Evolutionary conservation across 2,888 invertebrate genomes (phyloP).

Genomic region (Melanostoma scalare): DNA sequence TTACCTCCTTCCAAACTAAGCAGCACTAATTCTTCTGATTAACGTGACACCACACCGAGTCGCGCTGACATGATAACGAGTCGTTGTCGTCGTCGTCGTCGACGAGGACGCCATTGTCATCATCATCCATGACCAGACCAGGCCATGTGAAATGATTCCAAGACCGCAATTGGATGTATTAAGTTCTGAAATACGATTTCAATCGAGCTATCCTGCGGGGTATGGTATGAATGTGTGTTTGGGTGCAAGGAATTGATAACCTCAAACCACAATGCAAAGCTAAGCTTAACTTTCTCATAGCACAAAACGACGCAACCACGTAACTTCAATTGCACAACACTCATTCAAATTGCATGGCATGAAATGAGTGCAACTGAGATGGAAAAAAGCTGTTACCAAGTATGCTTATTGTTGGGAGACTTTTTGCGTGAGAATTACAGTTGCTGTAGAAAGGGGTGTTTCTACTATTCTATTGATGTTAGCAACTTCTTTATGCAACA

Average conservation of each 20-base stretch:
- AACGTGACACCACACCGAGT: conserved; percentile 50
- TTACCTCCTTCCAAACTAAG: conserved; percentile 24
- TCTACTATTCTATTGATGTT: neutral
- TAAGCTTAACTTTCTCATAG: conserved; percentile 53
- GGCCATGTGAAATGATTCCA: conserved; percentile 67
- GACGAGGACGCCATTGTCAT: conserved; percentile 52
- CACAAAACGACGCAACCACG: conserved; percentile 35
- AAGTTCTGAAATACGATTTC: conserved; percentile 71
- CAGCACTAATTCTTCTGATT: conserved; percentile 70
- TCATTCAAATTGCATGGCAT: neutral
- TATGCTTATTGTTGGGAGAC: conserved; percentile 46
- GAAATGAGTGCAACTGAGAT: conserved; percentile 5
- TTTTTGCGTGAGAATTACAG: conserved; percentile 32
- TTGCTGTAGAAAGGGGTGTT: conserved; percentile 35
- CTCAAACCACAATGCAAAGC: conserved; percentile 62
- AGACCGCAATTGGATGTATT: conserved; percentile 71
- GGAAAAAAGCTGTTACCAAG: conserved; percentile 31
- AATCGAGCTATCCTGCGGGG: conserved; percentile 45
- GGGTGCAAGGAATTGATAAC: conserved; percentile 64
- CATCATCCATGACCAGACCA: conserved; percentile 47
- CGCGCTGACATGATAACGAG: conserved; percentile 32
- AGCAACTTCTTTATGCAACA: conserved; percentile 11
- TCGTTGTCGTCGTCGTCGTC: conserved; percentile 12
- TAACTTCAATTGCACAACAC: conserved; percentile 60
- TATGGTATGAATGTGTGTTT: conserved; percentile 23